A percentile compares a stretch with the other conserved stretches of the same genome.
Conservation (phyloP, 2,797 vertebrate genomes). For the Enteromius viviparus region DNA sequence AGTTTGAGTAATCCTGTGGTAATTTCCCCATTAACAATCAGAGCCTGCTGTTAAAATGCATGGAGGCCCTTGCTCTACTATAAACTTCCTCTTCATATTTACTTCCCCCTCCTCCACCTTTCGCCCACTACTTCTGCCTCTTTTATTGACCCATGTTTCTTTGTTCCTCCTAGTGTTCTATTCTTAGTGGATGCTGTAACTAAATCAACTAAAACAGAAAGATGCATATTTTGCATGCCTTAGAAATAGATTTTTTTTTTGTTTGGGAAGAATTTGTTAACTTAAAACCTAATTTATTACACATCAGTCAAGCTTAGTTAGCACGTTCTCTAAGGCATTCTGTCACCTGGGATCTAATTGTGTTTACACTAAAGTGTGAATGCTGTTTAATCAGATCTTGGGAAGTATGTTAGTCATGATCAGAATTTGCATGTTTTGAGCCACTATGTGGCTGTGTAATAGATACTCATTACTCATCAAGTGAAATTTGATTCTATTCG, state of each 20-base stretch:
- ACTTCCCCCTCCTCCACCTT: neutral
- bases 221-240: neutral
- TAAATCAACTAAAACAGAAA: neutral
- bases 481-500: neutral
- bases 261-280: neutral
- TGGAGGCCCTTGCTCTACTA: neutral
- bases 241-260: neutral
- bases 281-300: neutral
- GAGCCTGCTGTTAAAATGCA: conserved; percentile 30
- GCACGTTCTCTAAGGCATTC: neutral
- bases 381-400: neutral
- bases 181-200: neutral
- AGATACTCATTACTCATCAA: neutral
- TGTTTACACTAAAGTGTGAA: neutral
- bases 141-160: conserved; percentile 4
- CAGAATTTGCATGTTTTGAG: neutral
- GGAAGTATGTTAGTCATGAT: neutral
- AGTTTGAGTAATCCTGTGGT: conserved; percentile 71
- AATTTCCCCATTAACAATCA: conserved; percentile 66
- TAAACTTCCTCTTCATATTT: conserved; percentile 12
- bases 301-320: conserved; percentile 4
- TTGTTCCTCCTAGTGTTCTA: neutral
- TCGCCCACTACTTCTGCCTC: neutral
- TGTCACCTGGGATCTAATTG: conserved; percentile 1
- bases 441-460: neutral